Evolutionary conservation across 2,888 invertebrate species (phyloP), one percentile per base, ranked within the genome.

Genomic region (Mycogona germanica): DNA sequence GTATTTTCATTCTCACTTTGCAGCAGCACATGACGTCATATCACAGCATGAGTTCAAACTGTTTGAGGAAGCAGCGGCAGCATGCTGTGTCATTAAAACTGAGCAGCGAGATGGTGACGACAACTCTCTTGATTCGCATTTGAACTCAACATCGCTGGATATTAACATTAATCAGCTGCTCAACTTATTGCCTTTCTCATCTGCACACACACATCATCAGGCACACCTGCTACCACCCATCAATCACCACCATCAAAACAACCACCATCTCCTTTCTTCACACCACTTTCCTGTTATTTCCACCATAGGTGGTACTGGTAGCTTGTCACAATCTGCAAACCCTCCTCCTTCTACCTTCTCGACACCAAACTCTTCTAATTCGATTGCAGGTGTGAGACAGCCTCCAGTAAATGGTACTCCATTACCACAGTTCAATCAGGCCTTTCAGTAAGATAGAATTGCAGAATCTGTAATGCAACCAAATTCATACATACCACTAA

Each of bases 371-470:
- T n/a, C n/a, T n/a, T n/a, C n/a, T n/a, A n/a, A n/a, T n/a, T n/a
- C n/a, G n/a, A n/a, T n/a, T n/a, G n/a, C n/a, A n/a, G n/a, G n/a
- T n/a, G n/a, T 7, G 41, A 17, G 19, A 17, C 48, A 25, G 25
- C 29, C 19, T 47, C 48, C 46, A 9, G 9, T 45, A 9, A 21
- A 28, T 42, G 30, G 26, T 9, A 51, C 44, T 21, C 51, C 51
- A 9, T 44, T 51, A 51, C 51, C 51, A 44, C 51, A 51, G 44
- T 51, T 51, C 19, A 51, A 51, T 51, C 51, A 51, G 25, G 51
- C 51, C n/a, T 51, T 51, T 51, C 51, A 51, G 44, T 51, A 42
- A 44, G n/a, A 23, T 41, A 9, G 42, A 41, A n/a, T n/a, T n/a
- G n/a, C n/a, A n/a, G n/a, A n/a, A n/a, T n/a, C n/a, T n/a, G n/a